These are phyloP conservation scores for Hassar affinis DNA, from an alignment of 2,113 vertebrate species.

Conservation along the genomic window DNA sequence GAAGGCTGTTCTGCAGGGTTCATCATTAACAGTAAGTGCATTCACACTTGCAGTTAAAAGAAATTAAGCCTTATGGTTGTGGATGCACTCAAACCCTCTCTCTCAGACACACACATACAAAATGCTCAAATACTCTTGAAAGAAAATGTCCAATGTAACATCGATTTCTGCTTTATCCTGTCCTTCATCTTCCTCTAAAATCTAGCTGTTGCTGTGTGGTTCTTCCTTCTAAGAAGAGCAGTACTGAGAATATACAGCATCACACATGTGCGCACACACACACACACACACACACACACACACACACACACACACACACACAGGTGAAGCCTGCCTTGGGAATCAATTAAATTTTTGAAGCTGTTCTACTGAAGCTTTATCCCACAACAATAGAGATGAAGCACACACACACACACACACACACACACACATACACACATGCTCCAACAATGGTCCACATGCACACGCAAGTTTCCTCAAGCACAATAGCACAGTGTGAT, in stretches of 20 bases:
- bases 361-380: conserved; percentile 52
- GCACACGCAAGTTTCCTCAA: background rate
- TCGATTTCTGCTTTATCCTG: too few species aligned
- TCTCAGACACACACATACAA: background rate
- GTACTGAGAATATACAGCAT: too few species aligned
- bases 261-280: background rate
- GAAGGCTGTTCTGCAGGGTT: conserved; percentile 22
- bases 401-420: background rate
- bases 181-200: background rate
- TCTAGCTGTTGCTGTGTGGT: background rate
- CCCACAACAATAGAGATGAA: conserved; percentile 45
- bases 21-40: conserved; percentile 23
- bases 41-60: conserved; percentile 28
- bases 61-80: conserved; percentile 35
- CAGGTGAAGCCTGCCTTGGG: conserved; percentile 48
- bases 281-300: conserved; percentile 18
- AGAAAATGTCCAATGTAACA: too few species aligned
- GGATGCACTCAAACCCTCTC: background rate
- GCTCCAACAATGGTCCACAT: background rate
- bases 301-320: conserved; percentile 24
- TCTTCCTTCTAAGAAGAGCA: background rate
- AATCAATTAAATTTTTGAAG: conserved; percentile 51
- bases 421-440: background rate
- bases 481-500: conserved; percentile 2
- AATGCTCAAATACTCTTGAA: too few species aligned